Percentiles rank a stretch among this genome's conserved stretches.
Conservation (phyloP, 2,113 vertebrate species). For the Rhea americana region DNA sequence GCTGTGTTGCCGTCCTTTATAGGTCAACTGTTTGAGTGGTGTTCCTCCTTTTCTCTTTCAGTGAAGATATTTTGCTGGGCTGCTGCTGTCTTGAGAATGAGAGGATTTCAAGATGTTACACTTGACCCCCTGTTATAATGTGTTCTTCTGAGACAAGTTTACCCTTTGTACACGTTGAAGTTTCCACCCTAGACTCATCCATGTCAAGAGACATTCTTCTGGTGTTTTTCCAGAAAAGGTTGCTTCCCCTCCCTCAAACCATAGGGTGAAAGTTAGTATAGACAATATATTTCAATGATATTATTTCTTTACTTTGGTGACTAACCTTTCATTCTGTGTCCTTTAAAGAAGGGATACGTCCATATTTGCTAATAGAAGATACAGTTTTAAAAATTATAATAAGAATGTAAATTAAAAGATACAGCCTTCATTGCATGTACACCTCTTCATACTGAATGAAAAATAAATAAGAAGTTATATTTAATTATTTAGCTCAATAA, state of each 20-base stretch:
- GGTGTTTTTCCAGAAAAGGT: not conserved
- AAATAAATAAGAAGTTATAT: slow-evolving; percentile 1
- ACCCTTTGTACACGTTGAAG: not conserved
- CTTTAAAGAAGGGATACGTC: not conserved
- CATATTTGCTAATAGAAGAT: not conserved
- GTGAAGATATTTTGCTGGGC: not conserved
- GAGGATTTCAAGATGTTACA: not conserved
- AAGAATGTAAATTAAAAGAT: not conserved
- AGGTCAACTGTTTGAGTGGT: not conserved
- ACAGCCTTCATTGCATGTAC: not conserved
- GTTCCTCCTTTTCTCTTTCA: not conserved
- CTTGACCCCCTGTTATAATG: not conserved
- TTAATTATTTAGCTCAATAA: slow-evolving; percentile 40
- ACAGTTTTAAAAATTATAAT: not conserved
- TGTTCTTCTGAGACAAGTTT: not conserved
- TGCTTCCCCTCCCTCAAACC: not conserved
- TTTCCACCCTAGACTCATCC: not conserved
- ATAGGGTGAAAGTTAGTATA: not conserved
- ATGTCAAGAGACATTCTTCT: not conserved
- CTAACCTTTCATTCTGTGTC: not conserved
- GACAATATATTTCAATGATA: not conserved
- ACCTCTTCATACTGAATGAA: not conserved
- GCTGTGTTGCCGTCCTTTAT: not conserved
- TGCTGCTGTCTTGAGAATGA: not conserved
- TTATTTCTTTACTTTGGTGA: not conserved